Evolutionary conservation across 1,140 invertebrate species (phyloP).

Genomic region (Temnothorax curvispinosus): DNA sequence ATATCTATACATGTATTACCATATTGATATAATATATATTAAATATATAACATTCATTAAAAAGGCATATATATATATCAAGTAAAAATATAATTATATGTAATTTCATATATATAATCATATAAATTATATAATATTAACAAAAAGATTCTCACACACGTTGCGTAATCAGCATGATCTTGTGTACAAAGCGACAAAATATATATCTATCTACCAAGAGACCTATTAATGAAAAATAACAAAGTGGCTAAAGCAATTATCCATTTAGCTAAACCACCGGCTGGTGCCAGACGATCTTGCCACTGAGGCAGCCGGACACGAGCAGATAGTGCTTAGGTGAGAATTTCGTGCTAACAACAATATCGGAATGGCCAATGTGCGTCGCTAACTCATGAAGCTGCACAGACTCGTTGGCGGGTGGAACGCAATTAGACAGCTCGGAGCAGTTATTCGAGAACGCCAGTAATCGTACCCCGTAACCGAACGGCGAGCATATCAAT

Average conservation of each 20-base stretch:
- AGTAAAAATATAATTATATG: slow-evolving; percentile 17
- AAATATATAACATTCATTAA: slow-evolving; percentile 23
- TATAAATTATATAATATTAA: slow-evolving; percentile 34
- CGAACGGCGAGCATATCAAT: slow-evolving; percentile 95
- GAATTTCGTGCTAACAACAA: slow-evolving; percentile 97
- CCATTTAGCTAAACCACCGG: slow-evolving; percentile 88
- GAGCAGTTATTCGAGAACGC: slow-evolving; percentile 92
- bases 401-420: slow-evolving; percentile 84
- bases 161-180: background rate
- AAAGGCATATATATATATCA: slow-evolving; percentile 31
- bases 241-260: slow-evolving; percentile 44
- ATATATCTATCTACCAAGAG: slow-evolving; percentile 59
- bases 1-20: background rate
- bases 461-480: slow-evolving; percentile 92
- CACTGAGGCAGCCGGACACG: slow-evolving; percentile 95
- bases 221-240: slow-evolving; percentile 53
- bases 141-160: slow-evolving; percentile 15
- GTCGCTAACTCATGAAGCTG: slow-evolving; percentile 89
- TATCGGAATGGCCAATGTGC: slow-evolving; percentile 91
- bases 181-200: slow-evolving; percentile 43
- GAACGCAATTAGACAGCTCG: slow-evolving; percentile 91
- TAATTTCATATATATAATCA: slow-evolving; percentile 32
- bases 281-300: slow-evolving; percentile 96
- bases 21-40: slow-evolving; percentile 2
- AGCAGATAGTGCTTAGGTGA: slow-evolving; percentile 94